A percentile compares a stretch with the other conserved stretches of the same genome.
Evolutionary conservation across 2,113 vertebrate genomes (phyloP).

Genomic region (Bombycilla garrulus): DNA sequence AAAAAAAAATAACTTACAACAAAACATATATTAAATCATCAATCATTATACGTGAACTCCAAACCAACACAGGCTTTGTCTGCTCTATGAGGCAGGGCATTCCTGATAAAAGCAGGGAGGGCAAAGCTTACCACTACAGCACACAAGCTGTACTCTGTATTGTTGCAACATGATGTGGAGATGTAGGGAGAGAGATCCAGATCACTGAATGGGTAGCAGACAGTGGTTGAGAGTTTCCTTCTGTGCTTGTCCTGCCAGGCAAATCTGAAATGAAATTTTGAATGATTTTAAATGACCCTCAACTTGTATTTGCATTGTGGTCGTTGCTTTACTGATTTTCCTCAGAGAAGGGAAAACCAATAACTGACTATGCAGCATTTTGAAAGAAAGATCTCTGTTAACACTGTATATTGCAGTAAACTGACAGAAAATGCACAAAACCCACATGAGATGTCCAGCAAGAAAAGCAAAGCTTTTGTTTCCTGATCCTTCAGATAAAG

Average conservation of each 20-base stretch:
- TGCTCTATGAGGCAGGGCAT: background rate
- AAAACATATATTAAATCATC: background rate
- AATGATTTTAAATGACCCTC: background rate
- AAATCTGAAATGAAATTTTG: slow-evolving; percentile 58
- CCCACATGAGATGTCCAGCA: background rate
- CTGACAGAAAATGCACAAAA: background rate
- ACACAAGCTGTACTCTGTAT: slow-evolving; percentile 75
- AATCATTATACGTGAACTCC: background rate
- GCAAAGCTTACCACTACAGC: slow-evolving; percentile 82
- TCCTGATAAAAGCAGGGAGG: background rate
- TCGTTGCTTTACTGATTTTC: background rate
- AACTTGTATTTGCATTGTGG: background rate
- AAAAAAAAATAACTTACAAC: background rate
- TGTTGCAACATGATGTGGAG: slow-evolving; percentile 36
- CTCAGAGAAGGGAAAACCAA: background rate
- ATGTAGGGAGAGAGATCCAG: slow-evolving; percentile 80
- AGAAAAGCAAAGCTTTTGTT: background rate
- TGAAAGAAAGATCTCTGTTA: background rate
- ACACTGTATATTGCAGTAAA: background rate
- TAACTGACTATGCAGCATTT: background rate
- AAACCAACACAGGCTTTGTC: background rate
- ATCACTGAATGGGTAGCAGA: slow-evolving; percentile 74
- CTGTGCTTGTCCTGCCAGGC: slow-evolving; percentile 68
- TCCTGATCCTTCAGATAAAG: background rate
- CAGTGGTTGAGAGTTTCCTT: slow-evolving; percentile 79